A percentile compares a stretch with the other conserved stretches of the same genome.
These are phyloP conservation scores for Thinocorus orbignyianus DNA, from an alignment of 2,113 vertebrate species.

Conservation along the genomic window DNA sequence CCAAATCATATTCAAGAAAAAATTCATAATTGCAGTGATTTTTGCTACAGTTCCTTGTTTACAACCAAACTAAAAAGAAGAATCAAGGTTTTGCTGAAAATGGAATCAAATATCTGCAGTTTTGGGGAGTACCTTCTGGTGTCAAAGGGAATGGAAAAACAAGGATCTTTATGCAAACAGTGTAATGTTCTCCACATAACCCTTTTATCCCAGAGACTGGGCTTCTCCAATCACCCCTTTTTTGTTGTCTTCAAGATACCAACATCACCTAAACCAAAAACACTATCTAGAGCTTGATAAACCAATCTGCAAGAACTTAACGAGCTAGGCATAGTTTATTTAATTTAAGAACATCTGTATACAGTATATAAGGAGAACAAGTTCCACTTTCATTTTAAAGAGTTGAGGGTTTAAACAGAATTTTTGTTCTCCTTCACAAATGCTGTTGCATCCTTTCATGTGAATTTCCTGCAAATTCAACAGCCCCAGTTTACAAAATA, in stretches of 20 bases:
- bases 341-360: background rate
- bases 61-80: background rate
- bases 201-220: background rate
- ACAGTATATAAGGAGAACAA: background rate
- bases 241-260: background rate
- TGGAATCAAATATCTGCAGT: background rate
- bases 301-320: background rate
- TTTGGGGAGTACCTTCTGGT: background rate
- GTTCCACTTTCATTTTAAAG: background rate
- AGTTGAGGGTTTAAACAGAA: background rate
- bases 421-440: background rate
- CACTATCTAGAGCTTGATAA: background rate
- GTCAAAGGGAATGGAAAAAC: background rate
- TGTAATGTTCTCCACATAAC: background rate
- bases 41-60: background rate
- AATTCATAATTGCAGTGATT: background rate
- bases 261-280: background rate
- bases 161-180: background rate
- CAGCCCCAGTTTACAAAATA: background rate
- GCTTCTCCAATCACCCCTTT: background rate
- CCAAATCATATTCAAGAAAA: background rate
- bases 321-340: background rate
- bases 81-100: background rate
- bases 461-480: background rate
- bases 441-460: background rate